Evolutionary conservation across 2,888 invertebrate species (phyloP).

Genomic region (Hypselothyrea guttata): DNA sequence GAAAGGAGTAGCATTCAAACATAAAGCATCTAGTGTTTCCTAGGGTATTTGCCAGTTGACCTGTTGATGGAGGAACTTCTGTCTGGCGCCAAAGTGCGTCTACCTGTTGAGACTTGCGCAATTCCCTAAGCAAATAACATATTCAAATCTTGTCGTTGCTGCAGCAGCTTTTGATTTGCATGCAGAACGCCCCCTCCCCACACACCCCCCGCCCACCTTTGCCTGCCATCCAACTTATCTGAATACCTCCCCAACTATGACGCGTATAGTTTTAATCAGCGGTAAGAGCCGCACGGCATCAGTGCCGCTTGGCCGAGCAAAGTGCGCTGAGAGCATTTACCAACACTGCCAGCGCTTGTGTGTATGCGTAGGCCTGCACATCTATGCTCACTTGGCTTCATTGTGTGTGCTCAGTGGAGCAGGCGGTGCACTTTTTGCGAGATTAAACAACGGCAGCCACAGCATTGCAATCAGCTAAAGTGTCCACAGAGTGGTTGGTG

Average conservation of each 20-base stretch:
- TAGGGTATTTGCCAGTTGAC: neutral
- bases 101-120: slow-evolving; percentile 80
- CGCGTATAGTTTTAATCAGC: slow-evolving; percentile 62
- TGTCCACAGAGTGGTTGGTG: slow-evolving; percentile 25
- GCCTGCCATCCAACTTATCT: neutral
- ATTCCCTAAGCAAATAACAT: slow-evolving; percentile 81
- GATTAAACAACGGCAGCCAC: slow-evolving; percentile 45
- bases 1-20: no score
- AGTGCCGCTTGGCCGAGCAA: slow-evolving; percentile 56
- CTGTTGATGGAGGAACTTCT: neutral
- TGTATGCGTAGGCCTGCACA: neutral
- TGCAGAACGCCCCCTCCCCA: slow-evolving; percentile 6
- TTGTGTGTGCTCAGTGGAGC: slow-evolving; percentile 64
- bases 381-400: slow-evolving; percentile 4
- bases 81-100: slow-evolving; percentile 73
- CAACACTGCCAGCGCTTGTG: slow-evolving; percentile 64
- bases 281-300: slow-evolving; percentile 59
- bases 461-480: slow-evolving; percentile 66
- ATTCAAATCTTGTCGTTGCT: slow-evolving; percentile 72
- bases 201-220: neutral
- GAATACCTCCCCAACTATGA: slow-evolving; percentile 25
- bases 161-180: slow-evolving; percentile 49
- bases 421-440: slow-evolving; percentile 59
- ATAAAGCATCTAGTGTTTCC: neutral
- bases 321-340: slow-evolving; percentile 57